These are phyloP conservation scores for Metopia argyrocephala DNA, from an alignment of 2,888 invertebrate species.

Conservation along the genomic window DNA sequence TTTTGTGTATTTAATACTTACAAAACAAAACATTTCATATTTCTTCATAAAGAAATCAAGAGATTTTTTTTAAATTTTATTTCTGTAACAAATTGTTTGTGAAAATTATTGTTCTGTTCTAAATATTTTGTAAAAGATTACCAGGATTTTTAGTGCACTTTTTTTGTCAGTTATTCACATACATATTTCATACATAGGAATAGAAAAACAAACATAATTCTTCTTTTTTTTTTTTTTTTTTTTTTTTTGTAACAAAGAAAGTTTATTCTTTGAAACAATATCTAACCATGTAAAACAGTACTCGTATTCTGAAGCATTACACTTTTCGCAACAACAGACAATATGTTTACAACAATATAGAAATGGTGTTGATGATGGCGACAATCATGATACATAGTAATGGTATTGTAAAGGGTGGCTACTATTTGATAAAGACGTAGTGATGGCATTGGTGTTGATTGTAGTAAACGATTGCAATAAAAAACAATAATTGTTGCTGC, in stretches of 20 bases:
- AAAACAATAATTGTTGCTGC: conserved; percentile 59
- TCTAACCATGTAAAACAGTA: conserved; percentile 58
- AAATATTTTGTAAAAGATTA: conserved; percentile 53
- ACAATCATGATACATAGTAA: neutral
- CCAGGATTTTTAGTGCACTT: conserved; percentile 29
- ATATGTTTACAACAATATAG: conserved; percentile 10
- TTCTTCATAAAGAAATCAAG: neutral
- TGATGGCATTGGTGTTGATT: conserved; percentile 35
- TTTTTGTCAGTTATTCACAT: neutral
- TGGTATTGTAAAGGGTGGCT: neutral
- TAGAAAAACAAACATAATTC: no score
- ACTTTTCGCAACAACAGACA: conserved; percentile 46
- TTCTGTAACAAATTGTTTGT: conserved; percentile 45
- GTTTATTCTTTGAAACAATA: conserved; percentile 51
- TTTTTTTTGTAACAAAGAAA: conserved; percentile 23
- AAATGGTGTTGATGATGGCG: conserved; percentile 12
- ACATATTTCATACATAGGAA: no score
- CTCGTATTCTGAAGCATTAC: conserved; percentile 61
- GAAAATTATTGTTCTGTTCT: conserved; percentile 51
- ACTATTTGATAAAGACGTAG: neutral
- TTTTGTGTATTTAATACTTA: neutral
- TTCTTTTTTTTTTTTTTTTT: no score
- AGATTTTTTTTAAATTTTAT: conserved; percentile 7
- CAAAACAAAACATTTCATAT: neutral
- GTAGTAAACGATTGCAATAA: conserved; percentile 62